Percentiles rank a stretch among this genome's conserved stretches.
These are phyloP conservation scores for Cactoblastis cactorum DNA, from an alignment of 2,888 invertebrate species.

Conservation along the genomic window DNA sequence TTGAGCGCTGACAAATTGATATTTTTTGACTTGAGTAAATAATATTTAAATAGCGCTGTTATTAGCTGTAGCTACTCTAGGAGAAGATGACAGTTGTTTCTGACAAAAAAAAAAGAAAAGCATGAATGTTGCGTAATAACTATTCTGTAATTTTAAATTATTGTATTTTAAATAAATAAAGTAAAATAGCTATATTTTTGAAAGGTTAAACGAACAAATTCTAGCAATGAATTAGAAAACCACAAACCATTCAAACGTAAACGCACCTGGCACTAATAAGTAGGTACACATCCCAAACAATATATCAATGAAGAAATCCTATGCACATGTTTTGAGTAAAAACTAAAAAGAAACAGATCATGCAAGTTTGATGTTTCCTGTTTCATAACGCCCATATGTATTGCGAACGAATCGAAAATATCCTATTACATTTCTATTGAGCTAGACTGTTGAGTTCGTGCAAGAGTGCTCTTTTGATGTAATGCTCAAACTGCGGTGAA, in stretches of 20 bases:
- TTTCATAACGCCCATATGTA: constrained; percentile 66
- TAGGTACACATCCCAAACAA: constrained; percentile 44
- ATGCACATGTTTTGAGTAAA: constrained; percentile 44
- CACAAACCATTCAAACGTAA: constrained; percentile 11
- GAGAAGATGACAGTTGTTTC: neutral
- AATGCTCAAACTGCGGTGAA: constrained; percentile 70
- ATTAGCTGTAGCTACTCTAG: neutral
- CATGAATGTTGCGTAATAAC: neutral
- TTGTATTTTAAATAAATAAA: neutral
- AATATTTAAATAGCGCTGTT: constrained; percentile 6
- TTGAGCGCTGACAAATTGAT: constrained; percentile 21
- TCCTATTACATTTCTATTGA: constrained; percentile 57
- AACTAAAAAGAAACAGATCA: constrained; percentile 40
- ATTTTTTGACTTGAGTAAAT: constrained; percentile 20
- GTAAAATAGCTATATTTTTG: too few relatives aligned
- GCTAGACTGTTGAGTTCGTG: constrained; percentile 46
- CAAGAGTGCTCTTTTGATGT: constrained; percentile 54
- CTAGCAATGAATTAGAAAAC: neutral
- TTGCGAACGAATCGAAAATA: constrained; percentile 72
- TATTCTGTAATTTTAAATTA: neutral
- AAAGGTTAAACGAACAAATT: neutral
- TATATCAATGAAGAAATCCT: constrained; percentile 41
- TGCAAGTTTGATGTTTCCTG: constrained; percentile 69
- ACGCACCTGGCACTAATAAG: constrained; percentile 43
- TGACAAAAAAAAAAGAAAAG: neutral